phyloP scores from a whole-genome alignment of 37 sponge, comb jelly and placozoan species.

The Axinella damicornis region DNA sequence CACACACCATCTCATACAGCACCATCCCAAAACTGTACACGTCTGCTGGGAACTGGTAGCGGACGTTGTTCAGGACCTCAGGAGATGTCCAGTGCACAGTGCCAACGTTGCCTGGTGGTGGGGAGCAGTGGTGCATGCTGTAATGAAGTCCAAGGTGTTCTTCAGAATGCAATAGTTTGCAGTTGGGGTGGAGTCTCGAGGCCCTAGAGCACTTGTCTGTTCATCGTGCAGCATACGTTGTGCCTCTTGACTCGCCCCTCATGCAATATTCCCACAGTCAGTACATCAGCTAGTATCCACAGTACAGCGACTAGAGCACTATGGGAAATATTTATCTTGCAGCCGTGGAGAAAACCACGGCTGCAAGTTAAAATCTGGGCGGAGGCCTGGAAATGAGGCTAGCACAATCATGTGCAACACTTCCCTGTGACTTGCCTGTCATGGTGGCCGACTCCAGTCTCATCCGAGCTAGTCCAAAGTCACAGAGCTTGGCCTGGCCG shows the following conservation, averaged over 20 bases:
- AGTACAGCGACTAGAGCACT: neutral
- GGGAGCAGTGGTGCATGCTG: neutral
- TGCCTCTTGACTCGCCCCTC: too few relatives aligned
- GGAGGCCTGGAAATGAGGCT: too few relatives aligned
- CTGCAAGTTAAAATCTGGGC: too few relatives aligned
- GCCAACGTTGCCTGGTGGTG: slow-evolving; percentile 80
- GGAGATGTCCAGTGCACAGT: slow-evolving; percentile 94
- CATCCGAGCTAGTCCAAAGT: slow-evolving; percentile 88
- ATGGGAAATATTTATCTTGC: neutral
- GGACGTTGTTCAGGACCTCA: slow-evolving; percentile 76
- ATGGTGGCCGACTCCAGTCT: slow-evolving; percentile 88
- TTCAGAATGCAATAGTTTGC: too few relatives aligned
- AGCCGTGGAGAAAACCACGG: neutral
- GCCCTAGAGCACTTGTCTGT: too few relatives aligned
- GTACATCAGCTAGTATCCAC: neutral
- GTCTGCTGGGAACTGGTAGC: slow-evolving; percentile 86
- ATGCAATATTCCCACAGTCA: neutral
- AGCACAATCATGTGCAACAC: too few relatives aligned
- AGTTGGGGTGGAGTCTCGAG: too few relatives aligned
- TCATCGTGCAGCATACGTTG: too few relatives aligned
- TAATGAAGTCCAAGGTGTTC: too few relatives aligned
- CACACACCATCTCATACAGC: slow-evolving; percentile 79
- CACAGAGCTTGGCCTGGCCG: slow-evolving; percentile 90
- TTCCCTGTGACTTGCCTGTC: too few relatives aligned
- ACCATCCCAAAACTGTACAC: slow-evolving; percentile 92